Evolutionary conservation across 2,888 invertebrate species (phyloP).

Genomic region (Nephrotoma flavescens): DNA sequence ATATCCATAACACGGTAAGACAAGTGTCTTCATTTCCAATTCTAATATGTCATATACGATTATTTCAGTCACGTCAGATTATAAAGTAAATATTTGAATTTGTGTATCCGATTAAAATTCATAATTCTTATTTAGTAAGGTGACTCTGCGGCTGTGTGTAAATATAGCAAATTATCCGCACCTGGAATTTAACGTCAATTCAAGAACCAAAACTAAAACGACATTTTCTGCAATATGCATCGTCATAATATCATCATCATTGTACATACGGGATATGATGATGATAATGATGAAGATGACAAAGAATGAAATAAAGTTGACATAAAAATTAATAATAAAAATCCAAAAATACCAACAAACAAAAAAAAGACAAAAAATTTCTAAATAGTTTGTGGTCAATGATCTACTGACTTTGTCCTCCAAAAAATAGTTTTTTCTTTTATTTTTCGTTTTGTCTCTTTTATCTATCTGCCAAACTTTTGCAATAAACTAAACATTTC

Average conservation of each 20-base stretch:
- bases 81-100: background rate
- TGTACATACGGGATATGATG: too few species aligned
- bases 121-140: background rate
- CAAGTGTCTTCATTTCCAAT: background rate
- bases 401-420: slow-evolving; percentile 4
- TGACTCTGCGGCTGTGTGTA: too few species aligned
- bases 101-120: background rate
- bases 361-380: background rate
- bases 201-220: background rate
- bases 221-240: background rate
- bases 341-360: background rate
- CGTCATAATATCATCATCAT: background rate
- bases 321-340: slow-evolving; percentile 2
- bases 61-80: background rate
- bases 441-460: background rate
- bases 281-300: background rate
- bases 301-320: background rate
- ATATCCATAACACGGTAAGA: background rate
- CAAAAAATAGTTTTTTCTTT: background rate
- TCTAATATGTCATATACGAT: background rate
- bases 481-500: background rate
- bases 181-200: background rate
- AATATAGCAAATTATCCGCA: background rate
- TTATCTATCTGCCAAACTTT: background rate
- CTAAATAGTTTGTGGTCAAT: slow-evolving; percentile 2